Base-by-base conservation (phyloP, 2,888 invertebrate species). In the Stenolophus ochropezus region DNA sequence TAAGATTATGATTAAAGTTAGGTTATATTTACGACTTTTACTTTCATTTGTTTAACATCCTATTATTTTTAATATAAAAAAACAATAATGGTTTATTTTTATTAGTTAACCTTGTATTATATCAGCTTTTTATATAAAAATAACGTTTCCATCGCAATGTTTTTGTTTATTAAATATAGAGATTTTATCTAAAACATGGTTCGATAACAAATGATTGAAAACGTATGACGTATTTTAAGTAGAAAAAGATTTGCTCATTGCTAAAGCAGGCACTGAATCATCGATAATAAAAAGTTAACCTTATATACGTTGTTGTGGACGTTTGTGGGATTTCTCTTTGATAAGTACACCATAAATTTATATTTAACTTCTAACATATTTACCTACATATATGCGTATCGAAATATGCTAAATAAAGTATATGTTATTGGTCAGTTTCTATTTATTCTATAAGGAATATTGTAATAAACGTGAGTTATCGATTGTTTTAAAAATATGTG, bases 211-310 rank as follows among this genome's bases (percentile, higher is more conserved):
- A 5, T 56, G 61, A 27, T 14, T 33, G 65, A 33, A 69, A 33
- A 33, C 20, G 65, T 16, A 69, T 69, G 65, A 69, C 65, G 65
- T 69, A 33, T 69, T 33, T 18, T 61, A 61, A 61, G 23, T 23
- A 23, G 61, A 61, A 61, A 33, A 69, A 69, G 65, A 69, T 69
- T 69, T 69, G 18, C 33, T 69, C 65, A 69, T 69, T 69, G 27
- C 65, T 69, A 69, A 69, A 69, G 33, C 33, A 69, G 33, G 65
- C 65, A 69, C 27, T 69, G 65, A 69, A 33, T 69, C 65, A 69
- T 69, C 65, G 27, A 42, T 69, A 69, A 69, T 42, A 69, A 69
- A 69, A 69, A 69, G 33, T 69, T 69, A 33, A 33, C 65, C 27
- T 69, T 69, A 69, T 11, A 42, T 69, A 65, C 27, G 65, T 33